Conservation (phyloP, 2,113 vertebrate species). For the Pseudorasbora parva region DNA sequence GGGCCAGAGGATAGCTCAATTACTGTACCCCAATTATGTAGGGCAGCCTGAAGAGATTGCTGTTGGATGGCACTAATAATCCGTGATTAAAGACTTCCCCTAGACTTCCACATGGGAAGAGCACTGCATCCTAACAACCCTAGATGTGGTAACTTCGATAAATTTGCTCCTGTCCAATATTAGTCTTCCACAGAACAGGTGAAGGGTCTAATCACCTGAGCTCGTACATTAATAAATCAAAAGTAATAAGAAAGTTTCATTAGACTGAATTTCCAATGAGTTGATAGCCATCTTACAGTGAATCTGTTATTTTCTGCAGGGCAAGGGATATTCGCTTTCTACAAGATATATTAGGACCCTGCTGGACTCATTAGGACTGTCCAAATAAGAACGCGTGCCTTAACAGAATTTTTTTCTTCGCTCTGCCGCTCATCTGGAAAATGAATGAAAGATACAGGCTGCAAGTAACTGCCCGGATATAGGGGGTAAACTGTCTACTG, state of each 20-base stretch:
- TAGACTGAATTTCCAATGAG: neutral
- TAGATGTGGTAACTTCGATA: neutral
- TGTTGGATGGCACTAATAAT: slow-evolving; percentile 41
- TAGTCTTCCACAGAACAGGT: neutral
- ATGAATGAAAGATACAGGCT: neutral
- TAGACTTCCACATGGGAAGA: slow-evolving; percentile 40
- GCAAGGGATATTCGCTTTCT: neutral
- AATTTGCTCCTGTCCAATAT: neutral
- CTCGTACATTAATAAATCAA: neutral
- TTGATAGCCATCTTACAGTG: neutral
- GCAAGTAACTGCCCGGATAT: slow-evolving; percentile 2
- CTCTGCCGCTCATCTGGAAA: slow-evolving; percentile 49
- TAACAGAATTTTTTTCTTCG: slow-evolving; percentile 15
- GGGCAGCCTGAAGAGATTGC: slow-evolving; percentile 44
- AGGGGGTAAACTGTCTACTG: slow-evolving; percentile 27
- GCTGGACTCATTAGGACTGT: slow-evolving; percentile 19
- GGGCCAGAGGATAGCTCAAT: slow-evolving; percentile 64
- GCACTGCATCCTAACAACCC: neutral
- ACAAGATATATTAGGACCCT: neutral
- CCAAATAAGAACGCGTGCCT: slow-evolving; percentile 23
- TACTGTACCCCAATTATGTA: slow-evolving; percentile 64
- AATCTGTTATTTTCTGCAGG: neutral
- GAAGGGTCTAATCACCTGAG: neutral
- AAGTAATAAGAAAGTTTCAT: neutral
- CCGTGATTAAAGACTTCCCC: slow-evolving; percentile 69